Evolutionary conservation across 2,113 vertebrate species (phyloP), one percentile per base, ranked within the genome.

Genomic region (Phalacrocorax aristotelis): DNA sequence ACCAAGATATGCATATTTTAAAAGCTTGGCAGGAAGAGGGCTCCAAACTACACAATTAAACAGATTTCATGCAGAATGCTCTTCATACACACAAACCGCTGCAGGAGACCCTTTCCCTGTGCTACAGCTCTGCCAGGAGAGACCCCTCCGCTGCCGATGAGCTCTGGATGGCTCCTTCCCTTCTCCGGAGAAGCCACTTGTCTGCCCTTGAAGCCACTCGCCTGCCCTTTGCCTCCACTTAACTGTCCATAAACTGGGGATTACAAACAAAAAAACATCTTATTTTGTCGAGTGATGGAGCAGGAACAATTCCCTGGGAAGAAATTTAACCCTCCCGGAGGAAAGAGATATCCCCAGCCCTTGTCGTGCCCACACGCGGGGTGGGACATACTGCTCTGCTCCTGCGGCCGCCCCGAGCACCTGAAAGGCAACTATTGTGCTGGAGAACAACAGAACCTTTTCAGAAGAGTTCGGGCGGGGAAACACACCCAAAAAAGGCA

Each of bases 21-120:
- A 97, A 94, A 93, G 86, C 92, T 90, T 96, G 95, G 93, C 97
- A 97, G 97, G 80, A 95, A 97, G 97, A 97, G 96, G 97, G 96
- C 97, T 97, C 97, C 96, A 97, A 90, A 97, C 97, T 97, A 97
- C 96, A 94, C 95, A 90, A 18, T 68, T 88, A 34, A 90, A 55
- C 7, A 19, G 92, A 57, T 96, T 80, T 85, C 27, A 36, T 1
- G 4, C 57, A 34, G 54, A 69, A 34, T 0, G 1, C 61, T 70
- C 61, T 51, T 19, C 1, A 1, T 7, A 5, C 72, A 32, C 62
- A 18, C 12, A 55, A 9, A 26, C 4, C 15, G 0, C 79, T 12
- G 75, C 44, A 32, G 19, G 40, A 44, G 40, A 15, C 10, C 49
- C 57, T 22, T 2, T 40, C 10, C 44, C 58, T 9, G 82, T 1